phyloP scores from a whole-genome alignment of 2,888 invertebrate genomes.

The Xanthorhoe spadicearia region DNA sequence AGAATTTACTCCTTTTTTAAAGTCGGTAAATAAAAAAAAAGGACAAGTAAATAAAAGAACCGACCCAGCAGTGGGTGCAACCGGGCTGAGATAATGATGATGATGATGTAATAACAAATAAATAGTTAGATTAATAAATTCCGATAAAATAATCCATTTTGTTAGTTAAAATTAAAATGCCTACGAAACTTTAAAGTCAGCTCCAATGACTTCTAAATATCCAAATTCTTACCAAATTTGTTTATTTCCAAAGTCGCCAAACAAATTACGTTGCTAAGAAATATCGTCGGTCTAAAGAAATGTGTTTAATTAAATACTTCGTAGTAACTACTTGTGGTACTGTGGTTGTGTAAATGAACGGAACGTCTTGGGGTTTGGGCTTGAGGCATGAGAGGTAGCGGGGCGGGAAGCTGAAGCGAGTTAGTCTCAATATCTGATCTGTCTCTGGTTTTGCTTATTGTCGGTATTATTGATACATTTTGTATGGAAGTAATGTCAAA shows the following conservation, averaged over 20 bases:
- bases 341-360: constrained; percentile 35
- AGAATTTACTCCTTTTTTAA: too few species aligned
- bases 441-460: too few species aligned
- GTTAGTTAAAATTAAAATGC: background rate
- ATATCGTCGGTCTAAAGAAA: constrained; percentile 60
- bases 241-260: constrained; percentile 26
- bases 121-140: too few species aligned
- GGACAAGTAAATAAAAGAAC: too few species aligned
- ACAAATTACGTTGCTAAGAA: constrained; percentile 37
- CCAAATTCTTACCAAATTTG: constrained; percentile 14
- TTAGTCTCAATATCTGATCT: too few species aligned
- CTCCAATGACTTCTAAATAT: constrained; percentile 16
- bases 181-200: background rate
- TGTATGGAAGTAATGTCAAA: too few species aligned
- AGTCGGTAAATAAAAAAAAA: too few species aligned
- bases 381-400: constrained; percentile 43
- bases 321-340: constrained; percentile 37
- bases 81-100: too few species aligned
- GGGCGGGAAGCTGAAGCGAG: constrained; percentile 6
- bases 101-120: too few species aligned
- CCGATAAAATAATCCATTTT: too few species aligned
- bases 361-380: constrained; percentile 53
- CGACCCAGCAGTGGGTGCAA: too few species aligned
- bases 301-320: constrained; percentile 71
- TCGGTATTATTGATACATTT: too few species aligned